Percentiles rank a stretch among this genome's conserved stretches.
Evolutionary conservation across 1,140 invertebrate genomes (phyloP).

Genomic region (Manduca sexta): DNA sequence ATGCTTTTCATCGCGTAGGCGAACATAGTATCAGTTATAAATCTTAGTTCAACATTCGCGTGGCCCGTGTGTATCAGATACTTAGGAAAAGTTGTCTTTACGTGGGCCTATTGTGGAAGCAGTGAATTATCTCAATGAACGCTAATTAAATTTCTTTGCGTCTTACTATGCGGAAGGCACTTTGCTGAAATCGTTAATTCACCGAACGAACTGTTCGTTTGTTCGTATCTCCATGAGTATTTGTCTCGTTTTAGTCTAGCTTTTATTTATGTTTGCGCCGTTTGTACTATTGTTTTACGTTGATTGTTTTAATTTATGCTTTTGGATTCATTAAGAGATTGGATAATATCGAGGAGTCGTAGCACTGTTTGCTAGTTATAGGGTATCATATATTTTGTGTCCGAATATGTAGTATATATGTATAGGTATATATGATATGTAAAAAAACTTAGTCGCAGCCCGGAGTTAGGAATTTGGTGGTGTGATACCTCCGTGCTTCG

Average conservation of each 20-base stretch:
- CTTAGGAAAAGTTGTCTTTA: conserved; percentile 45
- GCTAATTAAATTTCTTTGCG: conserved; percentile 59
- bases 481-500: no score
- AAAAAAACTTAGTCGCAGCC: no score
- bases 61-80: conserved; percentile 15
- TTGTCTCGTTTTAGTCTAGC: conserved; percentile 4
- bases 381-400: no score
- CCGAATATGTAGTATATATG: no score
- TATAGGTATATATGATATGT: no score
- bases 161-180: conserved; percentile 33
- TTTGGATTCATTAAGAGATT: no score
- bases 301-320: no score
- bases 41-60: not conserved
- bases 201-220: conserved; percentile 36
- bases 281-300: not conserved
- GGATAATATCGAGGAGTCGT: no score
- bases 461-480: no score
- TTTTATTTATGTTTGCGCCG: not conserved
- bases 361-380: no score
- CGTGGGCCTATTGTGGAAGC: conserved; percentile 38
- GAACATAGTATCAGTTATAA: no score
- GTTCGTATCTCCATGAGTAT: conserved; percentile 25
- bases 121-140: conserved; percentile 52
- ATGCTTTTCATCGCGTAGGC: no score
- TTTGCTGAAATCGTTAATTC: conserved; percentile 33